Conservation (phyloP, 2,113 vertebrate genomes). For the Cygnus atratus region DNA sequence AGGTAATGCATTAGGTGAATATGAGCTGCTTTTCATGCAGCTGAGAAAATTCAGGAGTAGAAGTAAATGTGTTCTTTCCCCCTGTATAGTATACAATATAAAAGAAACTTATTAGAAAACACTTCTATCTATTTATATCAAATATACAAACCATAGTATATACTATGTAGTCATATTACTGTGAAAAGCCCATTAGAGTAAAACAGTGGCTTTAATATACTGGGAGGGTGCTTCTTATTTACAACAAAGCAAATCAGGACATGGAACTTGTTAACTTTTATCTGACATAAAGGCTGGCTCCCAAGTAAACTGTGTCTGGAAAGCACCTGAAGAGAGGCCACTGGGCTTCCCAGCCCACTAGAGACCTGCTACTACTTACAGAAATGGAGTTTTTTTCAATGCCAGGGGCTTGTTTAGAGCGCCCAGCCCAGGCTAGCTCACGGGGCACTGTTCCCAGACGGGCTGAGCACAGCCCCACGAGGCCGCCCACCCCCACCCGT, state of each 20-base stretch:
- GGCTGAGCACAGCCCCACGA: not conserved
- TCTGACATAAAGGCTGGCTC: not conserved
- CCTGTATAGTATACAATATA: not conserved
- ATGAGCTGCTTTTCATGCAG: not conserved
- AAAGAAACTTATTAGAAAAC: not conserved
- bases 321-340: fast-evolving
- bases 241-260: too few relatives aligned
- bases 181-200: not conserved
- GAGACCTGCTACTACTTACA: too few relatives aligned
- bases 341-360: fast-evolving
- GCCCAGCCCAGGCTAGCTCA: fast-evolving
- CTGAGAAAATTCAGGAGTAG: not conserved
- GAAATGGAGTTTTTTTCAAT: fast-evolving
- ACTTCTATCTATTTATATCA: too few relatives aligned
- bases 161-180: fast-evolving
- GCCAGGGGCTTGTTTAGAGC: not conserved
- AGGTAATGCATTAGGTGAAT: not conserved
- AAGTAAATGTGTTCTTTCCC: not conserved
- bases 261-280: fast-evolving
- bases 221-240: not conserved
- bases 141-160: not conserved
- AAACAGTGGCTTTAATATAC: fast-evolving
- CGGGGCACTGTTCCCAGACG: fast-evolving
- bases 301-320: fast-evolving
- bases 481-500: not conserved